Base-by-base conservation (phyloP, 2,797 vertebrate species). In the Crenuchus spilurus region DNA sequence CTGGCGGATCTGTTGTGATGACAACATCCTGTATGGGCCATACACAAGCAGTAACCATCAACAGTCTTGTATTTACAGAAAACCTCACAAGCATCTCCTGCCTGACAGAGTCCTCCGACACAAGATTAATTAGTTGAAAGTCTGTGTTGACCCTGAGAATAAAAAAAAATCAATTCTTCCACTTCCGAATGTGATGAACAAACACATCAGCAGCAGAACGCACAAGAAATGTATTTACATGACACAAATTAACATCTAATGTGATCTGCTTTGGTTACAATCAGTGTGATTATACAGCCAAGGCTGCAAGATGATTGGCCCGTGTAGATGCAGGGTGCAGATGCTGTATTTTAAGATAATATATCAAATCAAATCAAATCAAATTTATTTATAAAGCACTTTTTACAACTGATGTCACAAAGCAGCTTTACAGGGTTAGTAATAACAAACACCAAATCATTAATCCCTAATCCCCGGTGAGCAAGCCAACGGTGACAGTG, bases 1-100 rank as follows among this genome's bases (percentile, higher is more conserved):
- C 77, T 83, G 13, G 69, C 42, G 33, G 63, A 55, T 66, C 75
- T 88, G 84, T 88, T 89, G 82, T 87, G 84, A 85, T 83, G 85
- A 87, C 84, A 91, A 72, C 39, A 33, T 55, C 52, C 72, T 73
- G 57, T 84, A 75, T 70, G 79, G 81, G 68, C 77, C 66, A 68
- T 83, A 85, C 85, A 89, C 84, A 89, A 81, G 54, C 11, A 48
- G n/a, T 20, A 79, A 72, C 66, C 13, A 51, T 76, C 80, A 87
- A 81, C 76, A 83, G 78, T 82, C 76, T 61, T 64, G 61, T 76
- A 76, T 87, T 87, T 76, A 77, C 22, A 37, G 61, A 65, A 70
- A 78, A 82, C 35, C 60, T 6, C 31, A 20, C 28, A 57, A 61
- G 37, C 13, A 39, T 39, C 52, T 63, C 33, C 44, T 35, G 46